Percentiles rank a stretch among this genome's conserved stretches.
phyloP scores from a whole-genome alignment of 2,797 vertebrate genomes.

The Anableps anableps region DNA sequence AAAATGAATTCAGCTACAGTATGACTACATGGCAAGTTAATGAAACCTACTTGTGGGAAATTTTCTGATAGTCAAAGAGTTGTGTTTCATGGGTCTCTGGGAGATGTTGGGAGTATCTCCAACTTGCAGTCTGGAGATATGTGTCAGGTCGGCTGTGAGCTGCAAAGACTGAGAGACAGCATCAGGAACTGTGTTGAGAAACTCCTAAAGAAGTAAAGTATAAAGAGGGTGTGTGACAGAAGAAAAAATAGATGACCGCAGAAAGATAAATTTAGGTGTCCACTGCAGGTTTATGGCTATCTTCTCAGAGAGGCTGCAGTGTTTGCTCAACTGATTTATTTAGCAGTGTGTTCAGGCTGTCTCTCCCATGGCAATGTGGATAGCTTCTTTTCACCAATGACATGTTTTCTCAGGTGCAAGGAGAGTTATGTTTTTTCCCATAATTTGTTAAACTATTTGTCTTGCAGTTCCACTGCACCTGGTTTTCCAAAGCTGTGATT shows the following conservation, averaged over 20 bases:
- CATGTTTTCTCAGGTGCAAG: constrained; percentile 31
- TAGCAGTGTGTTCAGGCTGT: constrained; percentile 26
- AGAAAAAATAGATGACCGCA: constrained; percentile 6
- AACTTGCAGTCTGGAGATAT: constrained; percentile 32
- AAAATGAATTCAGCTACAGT: constrained; percentile 24
- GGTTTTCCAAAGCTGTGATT: constrained; percentile 41
- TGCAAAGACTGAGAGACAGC: constrained; percentile 16
- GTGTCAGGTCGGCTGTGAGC: constrained; percentile 11
- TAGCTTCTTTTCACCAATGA: constrained; percentile 30
- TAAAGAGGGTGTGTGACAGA: neutral
- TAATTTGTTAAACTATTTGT: constrained; percentile 41
- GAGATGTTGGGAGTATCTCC: constrained; percentile 34
- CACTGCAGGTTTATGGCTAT: constrained; percentile 30
- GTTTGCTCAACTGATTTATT: constrained; percentile 46
- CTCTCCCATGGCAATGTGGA: constrained; percentile 35
- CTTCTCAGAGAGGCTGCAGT: neutral
- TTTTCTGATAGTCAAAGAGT: constrained; percentile 29
- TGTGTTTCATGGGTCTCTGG: constrained; percentile 31
- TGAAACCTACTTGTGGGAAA: constrained; percentile 36
- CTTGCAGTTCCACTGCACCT: constrained; percentile 32
- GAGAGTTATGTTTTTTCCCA: constrained; percentile 39
- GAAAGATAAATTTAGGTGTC: constrained; percentile 14
- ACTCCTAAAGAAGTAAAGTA: neutral
- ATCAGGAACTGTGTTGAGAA: neutral
- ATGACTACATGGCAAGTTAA: constrained; percentile 36